phyloP scores from a whole-genome alignment of 2,888 invertebrate species.

The Drosophila conformis region DNA sequence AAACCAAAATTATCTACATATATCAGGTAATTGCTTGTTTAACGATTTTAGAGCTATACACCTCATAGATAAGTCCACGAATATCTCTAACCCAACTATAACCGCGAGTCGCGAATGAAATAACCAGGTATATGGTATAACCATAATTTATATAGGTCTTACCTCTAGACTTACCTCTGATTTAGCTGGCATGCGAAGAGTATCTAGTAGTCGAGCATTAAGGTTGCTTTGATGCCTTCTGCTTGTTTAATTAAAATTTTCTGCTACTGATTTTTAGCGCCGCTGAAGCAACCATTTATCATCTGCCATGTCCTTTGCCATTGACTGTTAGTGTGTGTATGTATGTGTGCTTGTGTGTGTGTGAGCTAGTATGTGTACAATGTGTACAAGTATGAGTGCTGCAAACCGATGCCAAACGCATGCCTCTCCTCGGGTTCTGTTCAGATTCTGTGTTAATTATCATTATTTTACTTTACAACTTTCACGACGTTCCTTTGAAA shows the following conservation, averaged over 20 bases:
- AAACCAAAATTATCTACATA: not conserved
- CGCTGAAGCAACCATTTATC: conserved; percentile 65
- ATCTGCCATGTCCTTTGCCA: conserved; percentile 45
- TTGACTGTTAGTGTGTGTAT: conserved; percentile 9
- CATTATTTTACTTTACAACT: conserved; percentile 69
- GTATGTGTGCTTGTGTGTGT: not conserved
- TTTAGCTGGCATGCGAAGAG: not conserved
- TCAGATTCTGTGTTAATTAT: conserved; percentile 46
- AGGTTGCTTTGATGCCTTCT: not conserved
- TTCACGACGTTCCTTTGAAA: conserved; percentile 65
- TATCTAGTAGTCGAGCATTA: conserved; percentile 8
- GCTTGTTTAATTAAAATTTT: conserved; percentile 62
- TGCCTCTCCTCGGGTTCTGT: conserved; percentile 37
- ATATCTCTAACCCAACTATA: not conserved
- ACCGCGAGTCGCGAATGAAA: not conserved
- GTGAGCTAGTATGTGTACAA: not conserved
- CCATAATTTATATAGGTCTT: not conserved
- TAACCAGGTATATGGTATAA: not conserved
- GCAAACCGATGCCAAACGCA: conserved; percentile 73
- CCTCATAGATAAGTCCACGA: not conserved
- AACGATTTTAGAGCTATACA: not conserved
- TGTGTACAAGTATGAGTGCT: conserved; percentile 14
- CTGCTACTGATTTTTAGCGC: conserved; percentile 72
- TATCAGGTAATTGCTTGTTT: not conserved
- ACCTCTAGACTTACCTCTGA: not conserved